Evolutionary conservation across 2,888 invertebrate genomes (phyloP).

Genomic region (Drosophila lutescens): DNA sequence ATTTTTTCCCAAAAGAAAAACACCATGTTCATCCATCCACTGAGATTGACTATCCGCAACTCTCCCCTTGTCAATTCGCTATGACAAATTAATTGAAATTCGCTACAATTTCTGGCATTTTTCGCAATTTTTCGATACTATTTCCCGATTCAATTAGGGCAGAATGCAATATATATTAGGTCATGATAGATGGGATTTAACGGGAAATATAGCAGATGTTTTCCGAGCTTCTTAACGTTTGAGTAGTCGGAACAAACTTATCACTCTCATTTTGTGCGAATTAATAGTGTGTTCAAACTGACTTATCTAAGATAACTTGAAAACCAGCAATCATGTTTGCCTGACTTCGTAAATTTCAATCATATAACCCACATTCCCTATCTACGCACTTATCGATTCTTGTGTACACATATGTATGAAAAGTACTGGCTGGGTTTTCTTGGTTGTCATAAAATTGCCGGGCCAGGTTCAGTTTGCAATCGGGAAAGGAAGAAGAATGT

Average conservation of each 20-base stretch:
- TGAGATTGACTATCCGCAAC: slow-evolving; percentile 12
- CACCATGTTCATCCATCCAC: slow-evolving; percentile 3
- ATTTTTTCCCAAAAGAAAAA: slow-evolving; percentile 45
- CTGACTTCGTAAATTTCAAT: slow-evolving; percentile 38
- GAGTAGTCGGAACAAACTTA: neutral
- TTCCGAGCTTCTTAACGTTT: slow-evolving; percentile 1
- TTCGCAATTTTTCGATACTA: slow-evolving; percentile 39
- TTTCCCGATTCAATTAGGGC: slow-evolving; percentile 44
- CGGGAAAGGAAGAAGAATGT: slow-evolving; percentile 41
- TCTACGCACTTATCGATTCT: slow-evolving; percentile 37
- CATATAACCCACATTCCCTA: slow-evolving; percentile 26
- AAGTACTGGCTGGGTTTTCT: neutral
- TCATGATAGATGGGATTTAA: slow-evolving; percentile 60
- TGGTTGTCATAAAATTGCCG: neutral
- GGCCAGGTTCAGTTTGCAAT: slow-evolving; percentile 35
- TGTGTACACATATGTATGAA: slow-evolving; percentile 4
- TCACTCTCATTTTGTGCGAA: slow-evolving; percentile 5
- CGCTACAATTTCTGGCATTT: slow-evolving; percentile 54
- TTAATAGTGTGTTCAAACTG: neutral
- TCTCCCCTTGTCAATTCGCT: slow-evolving; percentile 56
- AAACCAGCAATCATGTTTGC: slow-evolving; percentile 30
- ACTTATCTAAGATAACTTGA: slow-evolving; percentile 36
- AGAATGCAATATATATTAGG: slow-evolving; percentile 57
- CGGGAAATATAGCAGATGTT: slow-evolving; percentile 54
- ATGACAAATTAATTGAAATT: slow-evolving; percentile 75